A percentile compares a stretch with the other conserved stretches of the same genome.
Evolutionary conservation across 1,140 invertebrate genomes (phyloP).

Genomic region (Drosophila kurseongensis): DNA sequence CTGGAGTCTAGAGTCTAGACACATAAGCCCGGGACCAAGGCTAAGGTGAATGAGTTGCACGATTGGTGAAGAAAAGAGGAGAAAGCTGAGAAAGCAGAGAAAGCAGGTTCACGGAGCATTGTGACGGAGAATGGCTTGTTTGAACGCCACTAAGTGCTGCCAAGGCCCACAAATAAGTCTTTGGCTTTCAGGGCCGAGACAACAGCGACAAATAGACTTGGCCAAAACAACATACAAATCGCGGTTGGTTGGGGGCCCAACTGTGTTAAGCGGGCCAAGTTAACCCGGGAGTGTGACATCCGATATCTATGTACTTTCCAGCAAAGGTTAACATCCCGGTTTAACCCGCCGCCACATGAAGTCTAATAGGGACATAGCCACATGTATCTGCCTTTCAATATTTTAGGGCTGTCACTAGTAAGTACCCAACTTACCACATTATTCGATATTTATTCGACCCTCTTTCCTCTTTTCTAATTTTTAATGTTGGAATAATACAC

Average conservation of each 20-base stretch:
- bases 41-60: conserved; percentile 31
- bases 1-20: conserved; percentile 37
- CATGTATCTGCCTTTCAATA: too few relatives aligned
- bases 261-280: conserved; percentile 1
- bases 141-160: conserved; percentile 42
- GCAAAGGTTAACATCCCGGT: conserved; percentile 3
- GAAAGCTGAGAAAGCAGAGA: background rate
- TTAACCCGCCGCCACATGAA: too few relatives aligned
- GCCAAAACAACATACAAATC: conserved; percentile 28
- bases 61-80: conserved; percentile 4
- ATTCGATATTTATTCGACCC: too few relatives aligned
- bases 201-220: conserved; percentile 49
- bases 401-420: too few relatives aligned
- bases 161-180: conserved; percentile 41
- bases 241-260: background rate
- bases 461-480: too few relatives aligned
- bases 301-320: conserved; percentile 2
- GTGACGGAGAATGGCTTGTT: conserved; percentile 28
- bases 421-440: too few relatives aligned
- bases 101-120: background rate
- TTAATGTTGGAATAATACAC: too few relatives aligned
- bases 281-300: conserved; percentile 3
- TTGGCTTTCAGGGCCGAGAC: conserved; percentile 38
- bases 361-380: background rate
- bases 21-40: conserved; percentile 27